Evolutionary conservation across 2,113 vertebrate species (phyloP).

Genomic region (Maccullochella peelii): DNA sequence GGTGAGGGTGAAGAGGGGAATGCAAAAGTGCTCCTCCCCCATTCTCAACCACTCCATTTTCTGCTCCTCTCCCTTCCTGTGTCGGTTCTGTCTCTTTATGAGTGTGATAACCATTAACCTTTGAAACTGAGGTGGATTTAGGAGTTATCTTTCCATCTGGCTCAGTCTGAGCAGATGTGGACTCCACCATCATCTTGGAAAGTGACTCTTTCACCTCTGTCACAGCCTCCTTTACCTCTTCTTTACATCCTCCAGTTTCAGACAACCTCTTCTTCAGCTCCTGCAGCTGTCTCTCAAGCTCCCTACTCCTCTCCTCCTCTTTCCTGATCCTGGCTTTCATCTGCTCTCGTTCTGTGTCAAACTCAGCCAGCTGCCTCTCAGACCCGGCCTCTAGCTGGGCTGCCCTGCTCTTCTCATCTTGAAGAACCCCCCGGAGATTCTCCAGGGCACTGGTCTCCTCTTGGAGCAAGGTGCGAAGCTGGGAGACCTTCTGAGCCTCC

Average conservation of each 20-base stretch:
- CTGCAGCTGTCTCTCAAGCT: conserved; percentile 90
- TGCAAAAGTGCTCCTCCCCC: conserved; percentile 75
- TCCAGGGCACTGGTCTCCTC: conserved; percentile 84
- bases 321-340: conserved; percentile 88
- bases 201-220: conserved; percentile 57
- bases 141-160: conserved; percentile 74
- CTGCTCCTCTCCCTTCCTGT: conserved; percentile 69
- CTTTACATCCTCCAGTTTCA: conserved; percentile 45
- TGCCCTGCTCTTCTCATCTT: conserved; percentile 85
- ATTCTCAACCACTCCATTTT: conserved; percentile 83
- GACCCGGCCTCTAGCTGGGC: conserved; percentile 89
- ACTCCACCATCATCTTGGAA: conserved; percentile 46
- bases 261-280: conserved; percentile 84
- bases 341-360: conserved; percentile 91
- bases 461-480: conserved; percentile 87
- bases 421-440: conserved; percentile 86
- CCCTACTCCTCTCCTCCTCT: conserved; percentile 89
- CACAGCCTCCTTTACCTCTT: conserved; percentile 51
- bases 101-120: conserved; percentile 88
- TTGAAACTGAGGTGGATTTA: conserved; percentile 77
- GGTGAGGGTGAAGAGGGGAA: conserved; percentile 75
- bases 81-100: conserved; percentile 75
- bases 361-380: conserved; percentile 91
- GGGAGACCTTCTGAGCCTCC: conserved; percentile 89
- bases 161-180: conserved; percentile 88